Base-by-base conservation (phyloP, 2,888 invertebrate genomes). In the Augochlorella aurata region DNA sequence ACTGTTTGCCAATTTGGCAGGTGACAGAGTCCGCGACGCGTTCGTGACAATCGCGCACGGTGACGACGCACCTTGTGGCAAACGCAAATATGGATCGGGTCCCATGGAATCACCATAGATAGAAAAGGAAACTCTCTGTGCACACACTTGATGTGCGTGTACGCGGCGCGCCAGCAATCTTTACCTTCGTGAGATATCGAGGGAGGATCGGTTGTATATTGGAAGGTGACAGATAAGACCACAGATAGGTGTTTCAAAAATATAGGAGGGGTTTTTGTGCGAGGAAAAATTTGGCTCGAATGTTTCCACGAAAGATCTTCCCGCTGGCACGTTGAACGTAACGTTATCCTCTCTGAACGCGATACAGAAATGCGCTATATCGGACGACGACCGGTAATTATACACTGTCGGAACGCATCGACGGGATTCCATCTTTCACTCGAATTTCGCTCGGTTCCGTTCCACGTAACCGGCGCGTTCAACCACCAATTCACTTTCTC, bases 31-130 rank as follows among this genome's bases (percentile, higher is more conserved):
- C 74, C 75, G 78, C 82, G 72, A 79, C 81, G 80, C 81, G 82
- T 84, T 71, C 69, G 77, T 83, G 84, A 87, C 84, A 80, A 85
- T 82, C 79, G 81, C 76, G 77, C 74, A 38, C 78, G 76, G 75
- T 85, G 85, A 87, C 84, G 86, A 84, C 87, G 89, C 91, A 91
- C 91, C 91, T 91, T 91, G 90, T 91, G 89, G 89, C 87, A 87
- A 91, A 89, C 84, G 90, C 89, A 91, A 91, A 91, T 89, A 91
- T 80, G 68, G 83, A 82, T 65, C 82, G 85, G 74, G 80, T 88
- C 85, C 79, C 88, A 84, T 81, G 86, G 82, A 78, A 87, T 85
- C 83, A 68, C 77, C 79, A 81, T 73, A 77, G 85, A 85, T 84
- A 83, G 83, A 84, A 77, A 81, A 82, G 82, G 74, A 84, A 83